phyloP scores from a whole-genome alignment of 2,113 vertebrate genomes.

The Nipponia nippon region DNA sequence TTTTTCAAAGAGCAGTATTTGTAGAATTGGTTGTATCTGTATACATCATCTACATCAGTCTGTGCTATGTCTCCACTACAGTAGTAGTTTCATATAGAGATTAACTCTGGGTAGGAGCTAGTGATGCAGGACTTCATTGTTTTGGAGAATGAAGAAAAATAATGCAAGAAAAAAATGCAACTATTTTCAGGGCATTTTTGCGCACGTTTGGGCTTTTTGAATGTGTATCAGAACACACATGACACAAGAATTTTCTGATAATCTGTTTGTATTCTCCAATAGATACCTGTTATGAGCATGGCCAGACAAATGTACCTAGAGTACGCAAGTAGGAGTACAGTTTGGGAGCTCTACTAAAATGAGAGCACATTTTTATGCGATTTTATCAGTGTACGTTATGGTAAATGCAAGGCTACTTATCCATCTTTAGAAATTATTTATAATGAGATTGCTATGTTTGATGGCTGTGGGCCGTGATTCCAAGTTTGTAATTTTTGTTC shows the following conservation, averaged over 20 bases:
- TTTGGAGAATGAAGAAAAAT: background rate
- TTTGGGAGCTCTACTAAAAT: background rate
- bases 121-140: background rate
- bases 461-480: background rate
- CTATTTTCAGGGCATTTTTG: background rate
- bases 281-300: background rate
- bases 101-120: background rate
- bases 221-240: background rate
- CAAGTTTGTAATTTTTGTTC: background rate
- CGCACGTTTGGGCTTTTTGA: background rate
- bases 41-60: background rate
- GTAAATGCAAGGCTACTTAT: background rate
- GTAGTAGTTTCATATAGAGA: background rate
- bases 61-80: background rate
- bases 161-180: background rate
- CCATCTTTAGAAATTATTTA: background rate
- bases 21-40: background rate
- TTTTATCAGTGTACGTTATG: background rate
- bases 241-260: background rate
- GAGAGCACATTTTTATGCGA: fast-evolving
- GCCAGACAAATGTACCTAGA: background rate
- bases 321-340: background rate
- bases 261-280: background rate
- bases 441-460: background rate
- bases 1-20: background rate